phyloP scores from a whole-genome alignment of 1,140 invertebrate genomes.

The Idris sp. region DNA sequence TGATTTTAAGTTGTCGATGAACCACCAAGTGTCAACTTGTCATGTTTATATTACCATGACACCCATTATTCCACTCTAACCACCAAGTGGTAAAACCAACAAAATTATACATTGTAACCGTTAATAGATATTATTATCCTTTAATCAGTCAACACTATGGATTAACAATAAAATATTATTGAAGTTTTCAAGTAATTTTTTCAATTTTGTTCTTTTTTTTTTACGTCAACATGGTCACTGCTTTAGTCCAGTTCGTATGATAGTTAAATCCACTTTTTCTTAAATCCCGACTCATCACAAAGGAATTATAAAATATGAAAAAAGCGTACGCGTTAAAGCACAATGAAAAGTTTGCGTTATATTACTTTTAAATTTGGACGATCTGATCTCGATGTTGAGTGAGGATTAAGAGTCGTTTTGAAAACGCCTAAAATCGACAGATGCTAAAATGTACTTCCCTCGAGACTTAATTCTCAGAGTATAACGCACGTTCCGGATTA shows the following conservation, averaged over 20 bases:
- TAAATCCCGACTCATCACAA: slow-evolving; percentile 9
- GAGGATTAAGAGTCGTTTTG: slow-evolving; percentile 52
- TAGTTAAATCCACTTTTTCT: slow-evolving; percentile 11
- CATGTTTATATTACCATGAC: slow-evolving; percentile 8
- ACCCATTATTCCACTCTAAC: no score
- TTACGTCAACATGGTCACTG: no score
- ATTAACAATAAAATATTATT: no score
- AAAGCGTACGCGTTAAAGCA: slow-evolving; percentile 51
- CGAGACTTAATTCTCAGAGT: slow-evolving; percentile 63
- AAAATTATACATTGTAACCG: no score
- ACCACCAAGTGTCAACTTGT: slow-evolving; percentile 20
- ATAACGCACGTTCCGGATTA: slow-evolving; percentile 64
- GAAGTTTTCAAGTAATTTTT: no score
- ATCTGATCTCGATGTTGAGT: slow-evolving; percentile 45
- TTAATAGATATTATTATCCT: no score
- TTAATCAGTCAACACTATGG: no score
- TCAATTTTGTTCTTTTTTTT: no score
- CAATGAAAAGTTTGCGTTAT: slow-evolving; percentile 58
- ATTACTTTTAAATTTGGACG: slow-evolving; percentile 61
- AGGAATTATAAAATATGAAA: slow-evolving; percentile 11
- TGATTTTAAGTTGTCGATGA: slow-evolving; percentile 27
- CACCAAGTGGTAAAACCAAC: no score
- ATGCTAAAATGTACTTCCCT: slow-evolving; percentile 63
- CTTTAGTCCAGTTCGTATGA: no score
- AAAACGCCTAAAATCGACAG: slow-evolving; percentile 61